Conservation (phyloP, 2,888 invertebrate species). For the Athetis lepigone region DNA sequence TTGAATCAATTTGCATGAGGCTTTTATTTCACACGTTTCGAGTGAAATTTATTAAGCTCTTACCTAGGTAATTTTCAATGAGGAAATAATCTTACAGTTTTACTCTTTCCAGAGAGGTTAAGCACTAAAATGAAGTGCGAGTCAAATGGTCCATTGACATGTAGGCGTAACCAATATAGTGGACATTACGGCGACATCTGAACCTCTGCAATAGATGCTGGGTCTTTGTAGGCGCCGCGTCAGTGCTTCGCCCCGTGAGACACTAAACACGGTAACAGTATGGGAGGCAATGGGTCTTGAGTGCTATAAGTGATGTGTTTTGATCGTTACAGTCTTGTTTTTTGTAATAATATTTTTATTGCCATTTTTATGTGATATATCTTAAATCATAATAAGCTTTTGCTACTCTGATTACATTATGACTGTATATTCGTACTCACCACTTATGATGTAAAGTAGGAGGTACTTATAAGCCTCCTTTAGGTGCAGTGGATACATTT, state of each 20-base stretch:
- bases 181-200: constrained; percentile 40
- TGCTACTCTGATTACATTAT: no score
- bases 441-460: no score
- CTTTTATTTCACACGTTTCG: constrained; percentile 22
- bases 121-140: constrained; percentile 28
- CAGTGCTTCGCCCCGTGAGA: constrained; percentile 15
- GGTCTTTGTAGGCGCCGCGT: constrained; percentile 36
- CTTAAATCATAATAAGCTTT: no score
- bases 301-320: no score
- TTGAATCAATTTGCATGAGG: constrained; percentile 39
- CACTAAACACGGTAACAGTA: no score
- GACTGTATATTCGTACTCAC: no score
- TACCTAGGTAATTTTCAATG: not conserved
- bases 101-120: constrained; percentile 8
- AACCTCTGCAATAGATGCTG: constrained; percentile 28
- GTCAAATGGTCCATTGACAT: constrained; percentile 24
- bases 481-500: no score
- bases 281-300: no score
- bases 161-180: constrained; percentile 37
- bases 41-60: not conserved
- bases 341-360: no score
- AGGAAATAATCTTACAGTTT: constrained; percentile 11
- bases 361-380: no score
- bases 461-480: no score
- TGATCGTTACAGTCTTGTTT: no score